Conservation (phyloP, 2,888 invertebrate genomes). For the Drosophila yooni region DNA sequence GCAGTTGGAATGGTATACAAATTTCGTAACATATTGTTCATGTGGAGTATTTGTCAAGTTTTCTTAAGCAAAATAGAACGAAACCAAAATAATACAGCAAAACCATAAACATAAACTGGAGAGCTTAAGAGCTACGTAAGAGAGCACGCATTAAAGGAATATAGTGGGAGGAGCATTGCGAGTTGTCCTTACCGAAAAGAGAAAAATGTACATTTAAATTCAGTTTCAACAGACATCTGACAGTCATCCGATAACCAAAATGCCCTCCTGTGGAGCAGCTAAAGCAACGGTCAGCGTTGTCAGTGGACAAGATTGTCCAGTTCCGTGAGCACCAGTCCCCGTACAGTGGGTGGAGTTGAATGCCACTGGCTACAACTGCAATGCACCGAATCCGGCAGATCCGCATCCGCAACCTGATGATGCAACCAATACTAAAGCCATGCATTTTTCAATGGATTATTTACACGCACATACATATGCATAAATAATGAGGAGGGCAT, state of each 20-base stretch:
- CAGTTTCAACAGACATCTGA: not conserved
- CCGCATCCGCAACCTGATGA: not conserved
- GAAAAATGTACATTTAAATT: not conserved
- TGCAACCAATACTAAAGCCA: not conserved
- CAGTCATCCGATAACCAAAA: not conserved
- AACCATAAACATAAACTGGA: not conserved
- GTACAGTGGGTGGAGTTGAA: not conserved
- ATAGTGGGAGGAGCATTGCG: not conserved
- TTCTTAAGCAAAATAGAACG: not conserved
- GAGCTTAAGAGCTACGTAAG: not conserved
- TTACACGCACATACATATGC: not conserved
- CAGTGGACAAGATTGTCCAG: not conserved
- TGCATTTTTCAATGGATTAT: not conserved
- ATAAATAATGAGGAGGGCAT: not conserved
- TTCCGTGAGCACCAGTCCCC: not conserved
- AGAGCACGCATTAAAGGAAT: not conserved
- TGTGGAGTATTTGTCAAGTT: not conserved
- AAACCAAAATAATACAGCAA: not conserved
- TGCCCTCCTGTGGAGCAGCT: not conserved
- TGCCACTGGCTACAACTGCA: not conserved
- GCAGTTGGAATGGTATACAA: not conserved
- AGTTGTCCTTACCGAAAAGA: not conserved
- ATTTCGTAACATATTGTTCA: not conserved
- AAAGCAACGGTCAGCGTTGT: not conserved
- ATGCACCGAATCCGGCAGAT: not conserved